Base-by-base conservation (phyloP, 1,140 invertebrate species). In the Drosophila aff. region DNA sequence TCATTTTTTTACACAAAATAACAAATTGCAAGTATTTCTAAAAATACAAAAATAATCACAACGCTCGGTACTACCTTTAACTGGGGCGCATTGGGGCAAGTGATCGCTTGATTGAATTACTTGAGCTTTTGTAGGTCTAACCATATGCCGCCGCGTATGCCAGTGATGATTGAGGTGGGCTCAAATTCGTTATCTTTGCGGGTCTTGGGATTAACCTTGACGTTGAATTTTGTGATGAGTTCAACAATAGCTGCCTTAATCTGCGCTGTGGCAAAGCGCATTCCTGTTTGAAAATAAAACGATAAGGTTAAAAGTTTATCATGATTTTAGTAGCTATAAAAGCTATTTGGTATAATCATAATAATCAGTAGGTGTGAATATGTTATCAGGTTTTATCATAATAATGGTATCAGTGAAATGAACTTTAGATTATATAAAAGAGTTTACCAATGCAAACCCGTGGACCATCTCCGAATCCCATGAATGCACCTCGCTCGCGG, bases 231-330 rank as follows among this genome's bases (percentile, higher is more conserved):
- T 9, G 53, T 58, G 2, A 92, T 8, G 8, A 92, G 44, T 52
- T 92, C 91, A 8, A 75, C 89, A 1, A 86, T n/a, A 0, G 86
- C 89, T 5, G 86, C 90, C 63, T 93, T 93, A 8, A 82, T 79
- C 73, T 92, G 92, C 0, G 62, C 58, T 8, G 71, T 18, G 18
- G 92, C 92, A 57, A 92, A 93, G 18, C 89, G 80, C 85, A 91
- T 91, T 15, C 92, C 83, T 87, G 11, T 46, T 41, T 9, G 28
- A 36, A 38, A 28, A 21, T 46, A 8, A 10, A 55, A 11, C 16
- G 21, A 13, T 46, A 41, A 11, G 15, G 16, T 40, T 5, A 5
- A 50, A 16, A 13, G 9, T n/a, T 50, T 50, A 28, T 50, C 26
- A 38, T 7, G 11, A 7, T 15, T 15, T 21, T 21, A 16, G 13